A percentile compares a stretch with the other conserved stretches of the same genome.
phyloP scores from a whole-genome alignment of 2,797 vertebrate species.

The Taenioides sp. region DNA sequence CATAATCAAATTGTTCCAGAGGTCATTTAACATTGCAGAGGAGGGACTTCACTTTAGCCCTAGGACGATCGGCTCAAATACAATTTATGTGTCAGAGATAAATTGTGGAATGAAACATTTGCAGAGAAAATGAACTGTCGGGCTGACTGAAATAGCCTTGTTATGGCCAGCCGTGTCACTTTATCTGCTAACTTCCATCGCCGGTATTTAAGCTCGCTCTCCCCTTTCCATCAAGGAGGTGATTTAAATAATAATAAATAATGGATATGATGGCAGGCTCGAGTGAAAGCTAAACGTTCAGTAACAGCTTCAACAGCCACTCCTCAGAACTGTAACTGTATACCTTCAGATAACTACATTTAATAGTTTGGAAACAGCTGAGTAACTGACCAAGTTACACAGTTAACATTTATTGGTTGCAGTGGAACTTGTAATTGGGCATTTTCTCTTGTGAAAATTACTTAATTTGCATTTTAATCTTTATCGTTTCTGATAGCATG shows the following conservation, averaged over 20 bases:
- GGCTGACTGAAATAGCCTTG: conserved; percentile 66
- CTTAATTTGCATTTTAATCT: neutral
- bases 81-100: conserved; percentile 82
- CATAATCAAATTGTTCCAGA: conserved; percentile 85
- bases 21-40: conserved; percentile 83
- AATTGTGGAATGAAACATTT: conserved; percentile 78
- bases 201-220: conserved; percentile 48
- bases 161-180: conserved; percentile 73
- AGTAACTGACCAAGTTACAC: neutral
- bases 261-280: conserved; percentile 31
- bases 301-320: neutral
- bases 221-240: conserved; percentile 18
- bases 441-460: neutral
- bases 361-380: too few species aligned
- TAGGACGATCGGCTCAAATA: conserved; percentile 75
- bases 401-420: neutral
- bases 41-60: conserved; percentile 76
- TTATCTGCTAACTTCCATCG: conserved; percentile 67
- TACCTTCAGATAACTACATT: neutral
- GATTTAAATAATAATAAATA: conserved; percentile 49
- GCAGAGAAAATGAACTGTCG: conserved; percentile 77
- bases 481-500: neutral
- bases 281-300: conserved; percentile 15
- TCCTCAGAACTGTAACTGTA: neutral
- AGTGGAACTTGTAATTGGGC: neutral